Evolutionary conservation across 92 coral and sea anemone genomes (phyloP), one percentile per base, ranked within the genome.

Genomic region (Parazoanthus swiftii): DNA sequence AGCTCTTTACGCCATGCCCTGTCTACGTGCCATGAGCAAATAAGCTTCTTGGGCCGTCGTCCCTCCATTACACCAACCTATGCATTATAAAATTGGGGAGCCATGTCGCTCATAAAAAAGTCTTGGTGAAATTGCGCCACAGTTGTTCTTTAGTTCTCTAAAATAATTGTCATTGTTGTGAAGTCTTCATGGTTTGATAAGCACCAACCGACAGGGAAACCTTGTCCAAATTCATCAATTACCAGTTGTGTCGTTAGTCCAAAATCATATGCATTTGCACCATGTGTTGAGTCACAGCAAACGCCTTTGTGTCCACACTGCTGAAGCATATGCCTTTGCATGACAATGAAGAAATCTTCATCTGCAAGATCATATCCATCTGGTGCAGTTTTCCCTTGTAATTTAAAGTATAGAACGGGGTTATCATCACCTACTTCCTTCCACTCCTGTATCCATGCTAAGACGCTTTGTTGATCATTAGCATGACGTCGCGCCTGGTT

Each of bases 391-490:
- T 88, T 44, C 14, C 87, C 87, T 26, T 81, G 82, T 25, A 81
- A 36, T 46, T 81, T 88, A 51, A 70, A 73, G 48, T 37, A 88
- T 51, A 74, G 67, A 76, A 81, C 71, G 39, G 90, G 88, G 82
- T 88, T 88, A 36, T 80, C 42, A 7, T 81, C 86, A 54, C 72
- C 89, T 29, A 3, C 56, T 21, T 72, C 35, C 35, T 67, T 76
- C 92, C 94, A 92, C 68, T 86, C 92, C 54, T 87, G 51, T 15
- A 92, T 79, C 91, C 88, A 89, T 16, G 92, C 80, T 76, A 86
- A 25, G 5, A 91, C 92, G 63, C 94, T 93, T 70, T 85, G 77
- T 20, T 90, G 90, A 89, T 93, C 92, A 73, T 91, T 91, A 7
- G 54, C 83, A 79, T 88, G 90, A 23, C 90, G 79, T 66, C 86